These are phyloP conservation scores for Thalassoma bifasciatum DNA, from an alignment of 2,113 vertebrate species.

Conservation along the genomic window DNA sequence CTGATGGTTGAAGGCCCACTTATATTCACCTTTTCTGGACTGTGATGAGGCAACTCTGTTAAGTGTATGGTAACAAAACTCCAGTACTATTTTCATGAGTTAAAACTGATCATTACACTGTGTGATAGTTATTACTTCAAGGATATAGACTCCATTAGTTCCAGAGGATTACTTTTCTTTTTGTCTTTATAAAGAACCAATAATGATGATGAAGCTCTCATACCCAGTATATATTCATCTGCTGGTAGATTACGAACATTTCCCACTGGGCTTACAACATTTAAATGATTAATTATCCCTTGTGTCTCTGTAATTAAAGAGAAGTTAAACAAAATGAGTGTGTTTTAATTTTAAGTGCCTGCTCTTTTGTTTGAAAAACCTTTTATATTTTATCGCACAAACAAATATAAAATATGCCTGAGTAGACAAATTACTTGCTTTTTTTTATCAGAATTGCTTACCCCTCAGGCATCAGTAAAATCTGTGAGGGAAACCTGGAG, in stretches of 20 bases:
- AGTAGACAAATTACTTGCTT: conserved; percentile 44
- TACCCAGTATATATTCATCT: neutral
- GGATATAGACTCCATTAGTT: neutral
- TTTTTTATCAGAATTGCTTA: conserved; percentile 44
- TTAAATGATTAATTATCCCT: conserved; percentile 26
- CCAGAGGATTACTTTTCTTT: neutral
- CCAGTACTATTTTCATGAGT: neutral
- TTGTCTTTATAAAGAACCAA: neutral
- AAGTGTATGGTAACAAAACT: neutral
- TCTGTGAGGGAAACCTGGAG: conserved; percentile 53
- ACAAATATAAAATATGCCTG: conserved; percentile 27
- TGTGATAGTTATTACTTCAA: neutral
- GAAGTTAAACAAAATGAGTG: conserved; percentile 31
- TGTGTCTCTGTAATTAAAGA: conserved; percentile 53
- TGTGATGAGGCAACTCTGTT: neutral
- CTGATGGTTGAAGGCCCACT: neutral
- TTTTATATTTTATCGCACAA: conserved; percentile 33
- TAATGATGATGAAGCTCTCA: neutral
- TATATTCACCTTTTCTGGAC: neutral
- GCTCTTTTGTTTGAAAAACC: conserved; percentile 22
- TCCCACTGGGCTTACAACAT: conserved; percentile 12
- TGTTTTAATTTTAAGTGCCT: conserved; percentile 38
- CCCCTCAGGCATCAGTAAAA: conserved; percentile 40
- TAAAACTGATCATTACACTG: too few relatives aligned
- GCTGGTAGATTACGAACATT: conserved; percentile 10